Conservation (phyloP, 2,113 vertebrate species). For the Chloebia gouldiae region DNA sequence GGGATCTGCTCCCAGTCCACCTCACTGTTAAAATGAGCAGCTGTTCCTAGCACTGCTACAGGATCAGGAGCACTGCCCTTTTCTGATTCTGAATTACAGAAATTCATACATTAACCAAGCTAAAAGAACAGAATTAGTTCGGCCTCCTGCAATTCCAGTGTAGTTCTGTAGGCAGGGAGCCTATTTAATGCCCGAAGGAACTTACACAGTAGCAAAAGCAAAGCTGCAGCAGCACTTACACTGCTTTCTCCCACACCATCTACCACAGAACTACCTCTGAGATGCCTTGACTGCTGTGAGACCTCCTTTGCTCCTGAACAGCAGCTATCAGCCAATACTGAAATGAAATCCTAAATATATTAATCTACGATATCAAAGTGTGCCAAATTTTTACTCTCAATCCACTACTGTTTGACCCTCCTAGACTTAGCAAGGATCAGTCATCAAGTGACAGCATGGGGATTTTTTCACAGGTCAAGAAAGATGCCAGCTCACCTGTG, state of each 20-base stretch:
- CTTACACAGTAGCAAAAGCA: not conserved
- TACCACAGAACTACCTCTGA: not conserved
- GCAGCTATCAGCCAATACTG: rapidly evolving
- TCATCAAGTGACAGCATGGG: not conserved
- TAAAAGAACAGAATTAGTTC: not conserved
- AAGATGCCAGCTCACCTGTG: slow-evolving; percentile 76
- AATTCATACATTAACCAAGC: not conserved
- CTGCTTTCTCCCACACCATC: not conserved
- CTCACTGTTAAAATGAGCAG: not conserved
- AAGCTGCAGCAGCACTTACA: not conserved
- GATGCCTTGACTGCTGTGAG: rapidly evolving
- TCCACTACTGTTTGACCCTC: not conserved
- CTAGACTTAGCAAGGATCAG: not conserved
- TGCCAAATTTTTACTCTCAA: not conserved
- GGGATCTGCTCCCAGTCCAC: not conserved
- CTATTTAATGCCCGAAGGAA: not conserved
- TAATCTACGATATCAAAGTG: rapidly evolving
- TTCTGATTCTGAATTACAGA: not conserved
- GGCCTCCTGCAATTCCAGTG: not conserved
- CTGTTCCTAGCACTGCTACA: not conserved
- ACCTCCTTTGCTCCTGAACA: not conserved
- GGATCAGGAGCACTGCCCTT: not conserved
- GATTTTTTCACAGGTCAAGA: not conserved
- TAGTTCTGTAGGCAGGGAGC: not conserved
- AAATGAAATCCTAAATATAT: not conserved